Conservation (phyloP, 2,797 vertebrate species). For the Coracias cyanogaster region DNA sequence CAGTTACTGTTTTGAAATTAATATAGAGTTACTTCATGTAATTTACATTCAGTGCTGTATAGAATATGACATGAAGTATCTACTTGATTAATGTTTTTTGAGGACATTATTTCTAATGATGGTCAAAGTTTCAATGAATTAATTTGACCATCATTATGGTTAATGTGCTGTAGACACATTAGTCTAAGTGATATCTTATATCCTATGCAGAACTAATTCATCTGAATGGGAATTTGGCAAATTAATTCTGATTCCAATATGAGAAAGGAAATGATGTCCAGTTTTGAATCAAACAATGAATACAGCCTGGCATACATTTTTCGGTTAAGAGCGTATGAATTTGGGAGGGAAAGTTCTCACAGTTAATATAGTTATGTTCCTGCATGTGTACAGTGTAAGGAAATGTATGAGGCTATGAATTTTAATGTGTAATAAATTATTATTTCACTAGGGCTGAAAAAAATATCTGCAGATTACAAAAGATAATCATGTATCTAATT, state of each 20-base stretch:
- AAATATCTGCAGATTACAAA: constrained; percentile 3
- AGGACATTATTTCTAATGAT: constrained; percentile 61
- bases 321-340: not conserved
- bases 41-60: not conserved
- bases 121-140: constrained; percentile 76
- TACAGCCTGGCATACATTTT: not conserved
- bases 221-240: constrained; percentile 55
- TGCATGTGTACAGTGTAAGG: not conserved
- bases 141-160: constrained; percentile 73
- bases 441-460: not conserved
- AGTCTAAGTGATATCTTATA: constrained; percentile 73
- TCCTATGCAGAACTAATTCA: constrained; percentile 70
- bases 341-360: not conserved
- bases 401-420: constrained; percentile 26
- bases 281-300: constrained; percentile 47
- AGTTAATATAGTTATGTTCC: not conserved
- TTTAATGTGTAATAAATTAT: constrained; percentile 41
- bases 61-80: not conserved
- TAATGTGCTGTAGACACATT: constrained; percentile 73
- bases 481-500: constrained; percentile 30
- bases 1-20: not conserved
- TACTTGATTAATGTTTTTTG: constrained; percentile 68
- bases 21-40: not conserved
- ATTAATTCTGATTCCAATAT: constrained; percentile 59
- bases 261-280: not conserved